Percentiles rank a stretch among this genome's conserved stretches.
Evolutionary conservation across 2,797 vertebrate species (phyloP).

Genomic region (Ispidina picta): DNA sequence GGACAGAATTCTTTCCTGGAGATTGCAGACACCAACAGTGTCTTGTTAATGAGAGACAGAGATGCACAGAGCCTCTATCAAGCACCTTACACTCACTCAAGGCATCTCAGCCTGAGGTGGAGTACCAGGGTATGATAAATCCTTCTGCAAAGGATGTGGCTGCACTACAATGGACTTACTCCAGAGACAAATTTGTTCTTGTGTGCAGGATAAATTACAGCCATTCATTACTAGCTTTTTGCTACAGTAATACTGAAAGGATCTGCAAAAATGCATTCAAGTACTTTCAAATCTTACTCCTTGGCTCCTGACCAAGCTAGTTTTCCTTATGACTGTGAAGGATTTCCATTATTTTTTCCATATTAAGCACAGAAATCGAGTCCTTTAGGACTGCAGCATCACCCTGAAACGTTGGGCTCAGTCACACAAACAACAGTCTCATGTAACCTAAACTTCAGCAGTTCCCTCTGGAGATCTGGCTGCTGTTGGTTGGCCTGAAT

Average conservation of each 20-base stretch:
- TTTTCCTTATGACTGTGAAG: neutral
- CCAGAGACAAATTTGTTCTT: neutral
- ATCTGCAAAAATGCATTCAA: neutral
- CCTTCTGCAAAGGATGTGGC: neutral
- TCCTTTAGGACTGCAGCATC: neutral
- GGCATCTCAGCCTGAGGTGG: neutral
- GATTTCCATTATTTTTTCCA: neutral
- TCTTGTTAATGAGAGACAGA: neutral
- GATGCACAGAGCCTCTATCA: neutral
- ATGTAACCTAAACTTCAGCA: accelerated
- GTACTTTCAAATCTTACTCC: neutral
- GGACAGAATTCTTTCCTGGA: neutral
- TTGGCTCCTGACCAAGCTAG: neutral
- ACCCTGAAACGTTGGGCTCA: neutral
- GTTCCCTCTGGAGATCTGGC: neutral
- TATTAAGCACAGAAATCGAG: neutral
- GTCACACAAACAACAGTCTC: neutral
- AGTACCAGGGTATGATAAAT: neutral
- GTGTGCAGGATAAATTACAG: neutral
- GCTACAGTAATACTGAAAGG: neutral
- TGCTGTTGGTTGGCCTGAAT: neutral
- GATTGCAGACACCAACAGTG: neutral
- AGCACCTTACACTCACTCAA: neutral
- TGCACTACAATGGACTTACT: neutral
- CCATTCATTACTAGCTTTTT: neutral